Evolutionary conservation across 2,797 vertebrate genomes (phyloP).

Genomic region (Pyrocephalus nanus): DNA sequence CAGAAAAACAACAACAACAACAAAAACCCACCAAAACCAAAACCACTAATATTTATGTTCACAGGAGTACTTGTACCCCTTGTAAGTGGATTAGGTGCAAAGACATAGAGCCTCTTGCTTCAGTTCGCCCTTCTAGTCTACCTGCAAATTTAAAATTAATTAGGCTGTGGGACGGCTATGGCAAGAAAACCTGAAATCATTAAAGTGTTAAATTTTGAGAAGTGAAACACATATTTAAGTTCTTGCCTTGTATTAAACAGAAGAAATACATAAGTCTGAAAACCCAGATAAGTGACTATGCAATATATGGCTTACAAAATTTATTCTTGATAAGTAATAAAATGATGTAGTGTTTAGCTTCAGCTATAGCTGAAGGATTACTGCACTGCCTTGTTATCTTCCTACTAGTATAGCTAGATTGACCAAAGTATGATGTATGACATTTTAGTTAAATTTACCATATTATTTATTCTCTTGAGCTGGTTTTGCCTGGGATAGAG

Average conservation of each 20-base stretch:
- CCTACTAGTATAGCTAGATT: neutral
- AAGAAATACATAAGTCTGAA: neutral
- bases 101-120: neutral
- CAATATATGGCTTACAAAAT: neutral
- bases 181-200: neutral
- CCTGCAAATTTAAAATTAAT: neutral
- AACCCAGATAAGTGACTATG: neutral
- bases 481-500: neutral
- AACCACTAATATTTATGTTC: neutral
- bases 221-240: neutral
- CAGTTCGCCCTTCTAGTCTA: neutral
- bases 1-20: too few species aligned
- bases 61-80: accelerated
- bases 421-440: neutral
- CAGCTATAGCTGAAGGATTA: neutral
- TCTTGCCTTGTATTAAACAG: neutral
- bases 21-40: too few species aligned
- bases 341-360: neutral
- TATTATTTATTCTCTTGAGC: neutral
- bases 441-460: neutral
- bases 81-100: neutral
- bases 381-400: neutral
- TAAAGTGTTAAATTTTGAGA: neutral
- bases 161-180: neutral
- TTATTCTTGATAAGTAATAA: neutral